phyloP scores from a whole-genome alignment of 2,797 vertebrate genomes.

The Coilia nasus region DNA sequence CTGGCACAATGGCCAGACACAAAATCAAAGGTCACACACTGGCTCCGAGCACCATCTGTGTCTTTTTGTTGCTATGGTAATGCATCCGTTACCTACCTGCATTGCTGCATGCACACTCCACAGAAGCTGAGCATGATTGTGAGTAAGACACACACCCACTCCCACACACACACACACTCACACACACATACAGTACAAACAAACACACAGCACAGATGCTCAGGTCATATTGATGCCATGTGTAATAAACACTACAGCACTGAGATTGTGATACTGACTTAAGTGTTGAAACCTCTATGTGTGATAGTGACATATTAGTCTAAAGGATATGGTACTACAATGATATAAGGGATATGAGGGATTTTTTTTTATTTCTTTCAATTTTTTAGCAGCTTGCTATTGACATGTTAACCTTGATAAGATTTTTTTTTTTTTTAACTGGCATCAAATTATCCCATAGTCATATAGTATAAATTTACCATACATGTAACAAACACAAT shows the following conservation, averaged over 20 bases:
- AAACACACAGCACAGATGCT: slow-evolving; percentile 33
- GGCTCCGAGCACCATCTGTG: neutral
- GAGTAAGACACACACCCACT: neutral
- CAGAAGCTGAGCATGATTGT: neutral
- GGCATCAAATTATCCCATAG: neutral
- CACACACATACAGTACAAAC: slow-evolving; percentile 38
- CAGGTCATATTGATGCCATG: slow-evolving; percentile 22
- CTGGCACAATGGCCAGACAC: neutral
- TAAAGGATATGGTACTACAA: no score
- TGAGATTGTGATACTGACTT: neutral
- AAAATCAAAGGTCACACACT: neutral
- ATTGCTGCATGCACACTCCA: neutral
- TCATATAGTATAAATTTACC: neutral
- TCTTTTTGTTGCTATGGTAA: slow-evolving; percentile 25
- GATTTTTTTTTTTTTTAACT: neutral
- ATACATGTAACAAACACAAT: no score
- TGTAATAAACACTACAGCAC: neutral
- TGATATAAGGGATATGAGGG: no score
- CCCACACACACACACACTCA: neutral
- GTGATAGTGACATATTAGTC: no score
- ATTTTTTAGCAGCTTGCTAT: neutral
- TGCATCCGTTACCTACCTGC: slow-evolving; percentile 1
- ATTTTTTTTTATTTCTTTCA: no score
- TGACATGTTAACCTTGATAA: neutral
- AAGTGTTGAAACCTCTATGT: neutral